Conservation (phyloP, 2,797 vertebrate species). For the Arctocebus calabarensis region DNA sequence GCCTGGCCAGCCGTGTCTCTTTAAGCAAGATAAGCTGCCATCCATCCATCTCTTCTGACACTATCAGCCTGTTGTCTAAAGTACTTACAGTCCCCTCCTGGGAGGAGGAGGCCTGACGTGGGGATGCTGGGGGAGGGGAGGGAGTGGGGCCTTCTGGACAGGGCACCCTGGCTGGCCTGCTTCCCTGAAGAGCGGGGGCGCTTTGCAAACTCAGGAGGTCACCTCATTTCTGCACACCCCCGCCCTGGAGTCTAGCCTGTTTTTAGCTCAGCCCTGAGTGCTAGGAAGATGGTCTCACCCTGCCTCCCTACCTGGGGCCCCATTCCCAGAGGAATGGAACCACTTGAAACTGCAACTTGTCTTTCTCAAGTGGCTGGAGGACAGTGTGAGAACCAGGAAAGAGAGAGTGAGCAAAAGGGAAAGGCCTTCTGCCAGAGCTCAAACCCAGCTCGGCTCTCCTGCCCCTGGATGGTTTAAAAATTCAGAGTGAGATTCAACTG, state of each 20-base stretch:
- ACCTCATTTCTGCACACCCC: neutral
- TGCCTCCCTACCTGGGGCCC: neutral
- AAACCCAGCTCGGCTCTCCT: rapidly evolving
- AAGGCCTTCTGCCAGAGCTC: neutral
- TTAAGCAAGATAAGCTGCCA: conserved; percentile 81
- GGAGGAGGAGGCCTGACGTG: conserved; percentile 71
- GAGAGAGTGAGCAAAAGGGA: conserved; percentile 64
- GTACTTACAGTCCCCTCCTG: conserved; percentile 80
- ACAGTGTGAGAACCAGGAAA: conserved; percentile 59
- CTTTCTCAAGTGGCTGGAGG: conserved; percentile 72
- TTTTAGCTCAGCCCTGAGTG: conserved; percentile 64
- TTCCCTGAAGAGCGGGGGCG: neutral
- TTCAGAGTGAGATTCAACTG: neutral
- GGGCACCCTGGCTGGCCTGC: conserved; percentile 70
- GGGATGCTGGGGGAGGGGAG: conserved; percentile 78
- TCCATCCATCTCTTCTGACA: conserved; percentile 81
- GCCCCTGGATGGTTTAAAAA: too few relatives aligned
- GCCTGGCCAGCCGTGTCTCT: conserved; percentile 27
- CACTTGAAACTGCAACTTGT: conserved; percentile 79
- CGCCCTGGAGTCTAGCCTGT: neutral
- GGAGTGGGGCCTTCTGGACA: conserved; percentile 60
- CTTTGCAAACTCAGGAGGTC: neutral
- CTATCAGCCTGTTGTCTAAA: conserved; percentile 73
- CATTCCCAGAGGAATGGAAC: conserved; percentile 39
- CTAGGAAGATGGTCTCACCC: neutral